These are phyloP conservation scores for Cryptophagus acutangulus DNA, from an alignment of 2,888 invertebrate species.

Conservation along the genomic window DNA sequence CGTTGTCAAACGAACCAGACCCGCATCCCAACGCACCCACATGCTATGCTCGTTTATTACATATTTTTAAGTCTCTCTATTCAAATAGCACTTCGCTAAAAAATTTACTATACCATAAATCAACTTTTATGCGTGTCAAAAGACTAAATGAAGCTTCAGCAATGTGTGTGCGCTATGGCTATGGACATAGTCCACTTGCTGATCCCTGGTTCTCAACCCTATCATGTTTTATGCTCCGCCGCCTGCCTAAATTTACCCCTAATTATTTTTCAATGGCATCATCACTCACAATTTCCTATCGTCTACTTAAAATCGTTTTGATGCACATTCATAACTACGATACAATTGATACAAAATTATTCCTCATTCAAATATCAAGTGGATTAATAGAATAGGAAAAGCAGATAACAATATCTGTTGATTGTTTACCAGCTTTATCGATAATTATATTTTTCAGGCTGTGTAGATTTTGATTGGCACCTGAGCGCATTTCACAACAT, in stretches of 20 bases:
- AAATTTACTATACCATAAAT: constrained; percentile 21
- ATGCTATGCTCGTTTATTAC: neutral
- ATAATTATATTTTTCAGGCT: too few relatives aligned
- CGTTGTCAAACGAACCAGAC: too few relatives aligned
- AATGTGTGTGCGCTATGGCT: constrained; percentile 23
- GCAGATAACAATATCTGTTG: too few relatives aligned
- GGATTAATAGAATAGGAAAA: too few relatives aligned
- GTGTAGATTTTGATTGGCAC: too few relatives aligned
- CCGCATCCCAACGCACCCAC: constrained; percentile 4
- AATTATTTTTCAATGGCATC: constrained; percentile 2
- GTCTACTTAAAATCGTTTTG: too few relatives aligned
- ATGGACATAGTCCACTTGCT: constrained; percentile 2
- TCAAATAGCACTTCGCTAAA: constrained; percentile 18
- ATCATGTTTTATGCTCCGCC: constrained; percentile 2
- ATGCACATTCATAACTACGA: too few relatives aligned
- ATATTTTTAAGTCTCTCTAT: neutral
- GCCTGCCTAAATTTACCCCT: neutral
- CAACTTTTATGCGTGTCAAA: constrained; percentile 32
- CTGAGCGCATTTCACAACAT: too few relatives aligned
- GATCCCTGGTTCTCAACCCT: constrained; percentile 1
- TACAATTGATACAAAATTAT: too few relatives aligned
- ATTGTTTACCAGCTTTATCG: too few relatives aligned
- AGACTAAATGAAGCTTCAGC: constrained; percentile 45
- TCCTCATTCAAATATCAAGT: too few relatives aligned
- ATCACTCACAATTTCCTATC: too few relatives aligned